Evolutionary conservation across 2,888 invertebrate genomes (phyloP), one percentile per base, ranked within the genome.

Genomic region (Ophioninae sp.): DNA sequence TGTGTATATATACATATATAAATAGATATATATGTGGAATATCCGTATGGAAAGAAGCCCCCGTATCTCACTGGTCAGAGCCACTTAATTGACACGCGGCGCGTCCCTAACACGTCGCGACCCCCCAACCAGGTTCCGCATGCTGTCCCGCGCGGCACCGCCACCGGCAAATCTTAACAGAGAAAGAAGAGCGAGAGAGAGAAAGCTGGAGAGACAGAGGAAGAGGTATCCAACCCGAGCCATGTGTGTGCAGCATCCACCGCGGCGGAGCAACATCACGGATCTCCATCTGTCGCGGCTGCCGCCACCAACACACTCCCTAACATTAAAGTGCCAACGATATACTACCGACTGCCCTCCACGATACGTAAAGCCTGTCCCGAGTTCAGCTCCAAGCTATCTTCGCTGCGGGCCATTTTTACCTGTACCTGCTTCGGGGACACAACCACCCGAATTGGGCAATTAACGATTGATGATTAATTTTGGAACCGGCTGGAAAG

Each of bases 61-160:
- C 91, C 91, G 92, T 92, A 92, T 92, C 92, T 92, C 91, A 92
- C 89, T 89, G 88, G 88, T 90, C 89, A 88, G 89, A 91, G 92
- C 90, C 91, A 91, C 92, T 92, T 92, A 92, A 92, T 92, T 92
- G 92, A 92, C 92, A 92, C 92, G 91, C 92, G 91, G 91, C 92
- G 89, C 90, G 90, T 90, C 90, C 89, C 90, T 92, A 91, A 92
- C 92, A 91, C 91, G 91, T 90, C 88, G 91, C 92, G 92, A 92
- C 92, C 92, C 91, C 92, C 92, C 92, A 90, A 89, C 88, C 86
- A 73, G 86, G 85, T 85, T 85, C 84, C 85, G 81, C 84, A 74
- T 83, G 83, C 84, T 67, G 72, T 82, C 84, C 83, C 79, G 71
- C 85, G 72, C 82, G 77, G 78, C 84, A 78, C 75, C 83, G 85